Evolutionary conservation across 1,140 invertebrate genomes (phyloP).

Genomic region (Orchestia grillus): DNA sequence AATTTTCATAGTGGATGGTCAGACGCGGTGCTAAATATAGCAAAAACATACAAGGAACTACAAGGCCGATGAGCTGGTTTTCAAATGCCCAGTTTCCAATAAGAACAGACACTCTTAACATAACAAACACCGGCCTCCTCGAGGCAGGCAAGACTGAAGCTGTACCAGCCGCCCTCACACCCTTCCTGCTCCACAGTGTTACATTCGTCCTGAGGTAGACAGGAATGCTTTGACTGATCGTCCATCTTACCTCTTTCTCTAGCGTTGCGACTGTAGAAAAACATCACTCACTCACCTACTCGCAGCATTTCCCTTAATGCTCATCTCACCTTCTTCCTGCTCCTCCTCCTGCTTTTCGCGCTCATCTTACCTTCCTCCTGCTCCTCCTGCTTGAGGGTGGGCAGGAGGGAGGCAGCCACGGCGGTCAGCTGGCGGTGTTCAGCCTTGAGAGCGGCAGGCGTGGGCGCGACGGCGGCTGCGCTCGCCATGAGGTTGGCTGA

Average conservation of each 20-base stretch:
- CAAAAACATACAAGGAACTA: no score
- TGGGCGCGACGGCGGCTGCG: conserved; percentile 11
- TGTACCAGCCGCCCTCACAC: not conserved
- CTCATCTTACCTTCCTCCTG: not conserved
- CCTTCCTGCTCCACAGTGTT: not conserved
- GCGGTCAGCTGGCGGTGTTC: conserved; percentile 28
- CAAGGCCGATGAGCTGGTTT: no score
- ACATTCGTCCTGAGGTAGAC: not conserved
- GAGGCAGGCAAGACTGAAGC: not conserved
- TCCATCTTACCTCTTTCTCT: not conserved
- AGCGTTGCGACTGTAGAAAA: not conserved
- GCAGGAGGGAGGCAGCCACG: not conserved
- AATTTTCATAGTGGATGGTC: no score
- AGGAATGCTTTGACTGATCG: not conserved
- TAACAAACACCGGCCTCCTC: no score
- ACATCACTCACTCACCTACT: not conserved
- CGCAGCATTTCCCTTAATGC: not conserved
- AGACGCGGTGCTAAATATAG: no score
- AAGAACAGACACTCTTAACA: no score
- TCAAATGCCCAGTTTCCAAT: no score
- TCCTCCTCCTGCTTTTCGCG: not conserved
- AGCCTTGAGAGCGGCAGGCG: conserved; percentile 15
- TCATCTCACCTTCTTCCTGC: not conserved
- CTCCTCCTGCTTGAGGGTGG: not conserved
- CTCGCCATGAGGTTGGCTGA: conserved; percentile 41